Base-by-base conservation (phyloP, 1,140 invertebrate species). In the Batillaria attramentaria region DNA sequence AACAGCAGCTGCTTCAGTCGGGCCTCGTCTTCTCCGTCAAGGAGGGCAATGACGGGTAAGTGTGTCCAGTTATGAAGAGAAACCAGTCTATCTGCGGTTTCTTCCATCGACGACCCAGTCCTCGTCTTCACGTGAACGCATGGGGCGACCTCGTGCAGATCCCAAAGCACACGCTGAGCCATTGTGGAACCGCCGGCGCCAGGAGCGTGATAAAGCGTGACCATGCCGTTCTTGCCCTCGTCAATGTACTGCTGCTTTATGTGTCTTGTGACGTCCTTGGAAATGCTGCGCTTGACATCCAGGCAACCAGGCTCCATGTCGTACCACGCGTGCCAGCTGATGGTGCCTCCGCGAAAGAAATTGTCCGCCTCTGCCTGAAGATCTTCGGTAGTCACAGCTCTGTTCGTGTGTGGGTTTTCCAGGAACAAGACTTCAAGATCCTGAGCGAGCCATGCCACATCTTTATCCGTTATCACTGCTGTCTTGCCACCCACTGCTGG, bases 1-100 rank as follows among this genome's bases (percentile, higher is more conserved):
- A 43, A 80, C 18, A 41, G 42, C 20, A 86, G 41, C 8, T 65
- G 66, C 39, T 79, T 78, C 1, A 83, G 76, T 46, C 77, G 79
- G 4, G 79, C 60, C 73, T 84, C 85, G 18, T 84, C 85, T 69
- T 84, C 85, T 6, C 83, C 83, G 41, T 86, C 85, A 42, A 86
- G 54, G 1, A 86, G 72, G 5, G 82, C 35, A 62, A 84, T 35
- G 1, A 84, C 79, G 1, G 83, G 79, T 60, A 78, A 43, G 18
- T 75, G 66, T 24, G 83, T 83, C 31, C 69, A 73, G 18, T 83
- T 72, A 74, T 73, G 54, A 8, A 84, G 73, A 35, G 74, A 80
- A 39, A 72, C 46, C 10, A 84, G 42, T 57, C 73, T 69, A 24
- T 78, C 54, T n/a, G 68, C 70, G 6, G 81, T 18, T 8, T 79